Percentiles rank a stretch among this genome's conserved stretches.
Evolutionary conservation across 2,113 vertebrate species (phyloP).

Genomic region (Notechis scutatus): DNA sequence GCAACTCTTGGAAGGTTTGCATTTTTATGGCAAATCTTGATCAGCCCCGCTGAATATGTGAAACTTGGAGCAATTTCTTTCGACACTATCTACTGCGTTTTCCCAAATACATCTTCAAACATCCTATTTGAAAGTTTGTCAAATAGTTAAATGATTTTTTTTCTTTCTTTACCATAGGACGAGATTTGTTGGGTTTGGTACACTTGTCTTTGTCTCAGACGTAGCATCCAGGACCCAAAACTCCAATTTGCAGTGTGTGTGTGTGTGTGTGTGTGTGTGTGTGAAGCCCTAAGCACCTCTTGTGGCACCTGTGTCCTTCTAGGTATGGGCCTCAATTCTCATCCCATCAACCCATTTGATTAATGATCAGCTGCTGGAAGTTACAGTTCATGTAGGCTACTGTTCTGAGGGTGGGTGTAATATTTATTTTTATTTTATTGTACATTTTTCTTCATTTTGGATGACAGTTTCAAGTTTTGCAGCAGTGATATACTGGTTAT

Average conservation of each 20-base stretch:
- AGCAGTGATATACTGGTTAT: no score
- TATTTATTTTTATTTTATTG: no score
- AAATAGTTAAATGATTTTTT: background rate
- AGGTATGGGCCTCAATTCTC: background rate
- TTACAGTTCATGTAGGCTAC: background rate
- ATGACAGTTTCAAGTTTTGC: no score
- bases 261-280: background rate
- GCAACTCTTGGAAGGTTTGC: conserved; percentile 30
- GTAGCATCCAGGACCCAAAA: background rate
- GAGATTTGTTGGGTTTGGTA: background rate
- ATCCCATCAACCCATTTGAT: background rate
- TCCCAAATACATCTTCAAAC: conserved; percentile 14
- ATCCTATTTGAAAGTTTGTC: conserved; percentile 25
- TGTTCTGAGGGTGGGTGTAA: background rate
- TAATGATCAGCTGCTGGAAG: background rate
- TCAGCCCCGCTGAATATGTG: background rate
- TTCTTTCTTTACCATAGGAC: background rate
- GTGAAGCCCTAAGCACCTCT: background rate
- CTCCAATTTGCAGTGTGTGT: background rate
- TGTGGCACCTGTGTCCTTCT: background rate
- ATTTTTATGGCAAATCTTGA: conserved; percentile 42
- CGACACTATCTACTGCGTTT: conserved; percentile 24
- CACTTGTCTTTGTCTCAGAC: background rate
- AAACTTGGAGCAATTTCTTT: conserved; percentile 30
- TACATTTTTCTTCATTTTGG: no score